Percentiles rank a stretch among this genome's conserved stretches.
These are phyloP conservation scores for Hydrotaea diabolus DNA, from an alignment of 2,888 invertebrate genomes.

Conservation along the genomic window DNA sequence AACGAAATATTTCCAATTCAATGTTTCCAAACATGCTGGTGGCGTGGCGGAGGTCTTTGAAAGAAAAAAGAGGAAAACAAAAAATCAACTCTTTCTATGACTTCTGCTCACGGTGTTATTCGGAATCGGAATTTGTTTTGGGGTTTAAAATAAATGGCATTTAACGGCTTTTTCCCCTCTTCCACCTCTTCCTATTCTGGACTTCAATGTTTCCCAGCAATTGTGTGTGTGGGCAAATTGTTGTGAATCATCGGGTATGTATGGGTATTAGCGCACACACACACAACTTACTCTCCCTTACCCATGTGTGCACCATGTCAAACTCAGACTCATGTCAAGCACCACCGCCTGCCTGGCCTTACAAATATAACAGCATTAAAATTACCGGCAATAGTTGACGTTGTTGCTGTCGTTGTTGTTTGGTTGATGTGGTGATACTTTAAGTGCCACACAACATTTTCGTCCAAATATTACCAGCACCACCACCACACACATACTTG, in stretches of 20 bases:
- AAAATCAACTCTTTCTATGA: neutral
- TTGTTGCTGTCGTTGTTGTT: neutral
- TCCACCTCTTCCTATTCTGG: neutral
- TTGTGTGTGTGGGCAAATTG: neutral
- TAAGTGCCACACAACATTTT: constrained; percentile 20
- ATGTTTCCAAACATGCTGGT: constrained; percentile 13
- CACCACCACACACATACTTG: too few species aligned
- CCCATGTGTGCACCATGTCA: neutral
- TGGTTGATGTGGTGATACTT: constrained; percentile 21
- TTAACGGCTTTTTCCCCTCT: constrained; percentile 48
- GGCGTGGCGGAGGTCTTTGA: neutral
- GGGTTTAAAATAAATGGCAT: constrained; percentile 51
- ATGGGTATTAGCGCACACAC: neutral
- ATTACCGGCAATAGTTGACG: constrained; percentile 3
- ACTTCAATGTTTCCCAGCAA: too few species aligned
- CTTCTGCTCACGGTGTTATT: neutral
- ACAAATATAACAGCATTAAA: constrained; percentile 13
- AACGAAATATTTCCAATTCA: neutral
- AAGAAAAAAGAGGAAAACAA: too few species aligned
- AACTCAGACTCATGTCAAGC: neutral
- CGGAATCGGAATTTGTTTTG: constrained; percentile 46
- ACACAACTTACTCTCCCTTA: neutral
- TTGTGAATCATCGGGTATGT: constrained; percentile 13
- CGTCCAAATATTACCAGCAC: neutral
- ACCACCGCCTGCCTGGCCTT: neutral